Percentiles rank a stretch among this genome's conserved stretches.
These are phyloP conservation scores for Antheraea yamamai DNA, from an alignment of 2,888 invertebrate species.

Conservation along the genomic window DNA sequence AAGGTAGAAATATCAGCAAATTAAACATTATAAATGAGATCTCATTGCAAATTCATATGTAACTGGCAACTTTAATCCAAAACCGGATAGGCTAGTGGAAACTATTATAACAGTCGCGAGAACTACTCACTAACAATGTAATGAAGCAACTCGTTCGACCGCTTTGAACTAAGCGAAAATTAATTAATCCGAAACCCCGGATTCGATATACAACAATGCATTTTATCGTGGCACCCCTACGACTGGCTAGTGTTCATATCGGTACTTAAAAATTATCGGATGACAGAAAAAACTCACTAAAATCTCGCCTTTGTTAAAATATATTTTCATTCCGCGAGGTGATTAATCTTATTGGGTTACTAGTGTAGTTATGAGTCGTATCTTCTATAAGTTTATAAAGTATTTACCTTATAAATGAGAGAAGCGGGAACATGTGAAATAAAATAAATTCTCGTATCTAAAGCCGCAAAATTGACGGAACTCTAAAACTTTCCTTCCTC, in stretches of 20 bases:
- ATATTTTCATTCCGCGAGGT: neutral
- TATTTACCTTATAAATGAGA: too few species aligned
- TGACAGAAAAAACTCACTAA: neutral
- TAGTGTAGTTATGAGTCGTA: too few species aligned
- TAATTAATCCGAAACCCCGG: constrained; percentile 19
- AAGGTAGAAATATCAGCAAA: neutral
- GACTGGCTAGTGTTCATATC: neutral
- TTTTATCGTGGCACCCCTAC: neutral
- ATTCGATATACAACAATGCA: constrained; percentile 9
- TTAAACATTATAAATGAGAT: neutral
- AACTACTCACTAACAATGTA: constrained; percentile 14
- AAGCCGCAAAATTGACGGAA: neutral
- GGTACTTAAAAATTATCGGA: neutral
- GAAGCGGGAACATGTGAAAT: too few species aligned
- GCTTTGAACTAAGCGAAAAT: constrained; percentile 19
- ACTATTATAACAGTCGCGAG: neutral
- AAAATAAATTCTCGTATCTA: neutral
- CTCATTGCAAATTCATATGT: neutral
- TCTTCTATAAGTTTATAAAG: too few species aligned
- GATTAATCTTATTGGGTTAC: too few species aligned
- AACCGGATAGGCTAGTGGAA: neutral
- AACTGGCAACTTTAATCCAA: neutral
- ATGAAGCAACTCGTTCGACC: constrained; percentile 12
- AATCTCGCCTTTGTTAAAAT: neutral
- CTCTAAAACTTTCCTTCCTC: neutral